Evolutionary conservation across 2,113 vertebrate genomes (phyloP).

Genomic region (Solea solea): DNA sequence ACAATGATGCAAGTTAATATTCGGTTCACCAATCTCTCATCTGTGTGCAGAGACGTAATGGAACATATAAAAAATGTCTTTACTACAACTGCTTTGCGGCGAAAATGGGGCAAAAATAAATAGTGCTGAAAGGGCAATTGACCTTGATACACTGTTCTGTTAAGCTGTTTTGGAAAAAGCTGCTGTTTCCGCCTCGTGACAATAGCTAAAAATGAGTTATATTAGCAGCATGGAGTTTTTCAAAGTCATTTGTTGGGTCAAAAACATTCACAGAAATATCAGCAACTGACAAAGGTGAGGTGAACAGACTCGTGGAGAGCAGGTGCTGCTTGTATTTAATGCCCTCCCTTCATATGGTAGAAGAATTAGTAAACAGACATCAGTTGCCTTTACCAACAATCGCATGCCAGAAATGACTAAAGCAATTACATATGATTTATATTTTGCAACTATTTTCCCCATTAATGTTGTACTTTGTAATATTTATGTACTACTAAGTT

Average conservation of each 20-base stretch:
- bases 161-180: conserved; percentile 16
- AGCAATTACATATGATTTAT: not conserved
- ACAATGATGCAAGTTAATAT: not conserved
- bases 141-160: conserved; percentile 23
- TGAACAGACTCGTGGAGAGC: conserved; percentile 19
- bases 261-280: conserved; percentile 49
- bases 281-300: conserved; percentile 18
- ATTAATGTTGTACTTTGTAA: not conserved
- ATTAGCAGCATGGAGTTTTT: conserved; percentile 31
- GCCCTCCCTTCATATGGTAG: conserved; percentile 19
- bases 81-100: not conserved
- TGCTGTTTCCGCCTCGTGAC: conserved; percentile 22
- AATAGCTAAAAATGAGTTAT: conserved; percentile 20
- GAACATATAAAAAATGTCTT: conserved; percentile 8
- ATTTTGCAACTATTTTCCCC: not conserved
- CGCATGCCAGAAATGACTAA: conserved; percentile 1
- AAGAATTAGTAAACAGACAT: conserved; percentile 18
- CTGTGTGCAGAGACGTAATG: not conserved
- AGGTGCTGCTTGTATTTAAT: conserved; percentile 15
- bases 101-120: conserved; percentile 18
- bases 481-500: not conserved
- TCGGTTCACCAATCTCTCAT: not conserved
- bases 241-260: conserved; percentile 62
- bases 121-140: not conserved
- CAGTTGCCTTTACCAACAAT: conserved; percentile 1